Evolutionary conservation across 1,140 invertebrate genomes (phyloP), one percentile per base, ranked within the genome.

Genomic region (Cydia strobilella): DNA sequence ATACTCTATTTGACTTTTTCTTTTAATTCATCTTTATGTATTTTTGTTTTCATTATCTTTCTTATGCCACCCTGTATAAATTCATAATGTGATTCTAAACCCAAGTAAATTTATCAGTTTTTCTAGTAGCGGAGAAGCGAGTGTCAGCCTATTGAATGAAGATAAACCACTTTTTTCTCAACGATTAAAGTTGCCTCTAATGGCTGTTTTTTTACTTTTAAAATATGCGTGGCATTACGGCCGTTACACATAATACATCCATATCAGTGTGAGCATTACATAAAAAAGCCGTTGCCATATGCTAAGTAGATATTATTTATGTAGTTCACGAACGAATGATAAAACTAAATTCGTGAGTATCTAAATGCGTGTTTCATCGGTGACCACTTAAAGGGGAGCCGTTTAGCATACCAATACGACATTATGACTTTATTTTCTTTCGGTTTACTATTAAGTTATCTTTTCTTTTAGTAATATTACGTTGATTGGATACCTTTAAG

Each of bases 211-310:
- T 80, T 79, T 80, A 80, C 74, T 74, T 77, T 81, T 82, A 79
- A 82, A 82, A 80, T 82, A 78, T 80, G 78, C 78, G 75, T 75
- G 78, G 79, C 75, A 80, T 84, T 81, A 80, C 79, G 76, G 79
- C 66, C 74, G 73, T 73, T 74, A 69, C 54, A 71, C 74, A 76
- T 45, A 45, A 45, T 45, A 45, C 42, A 45, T 74, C 71, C 18
- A 51, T 42, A 71, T 66, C 73, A 73, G 31, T 20, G 77, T 75
- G 77, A 82, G 75, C 76, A 75, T 35, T 66, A 76, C 77, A 77
- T 76, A 79, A 79, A 79, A 73, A 65, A 20, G 62, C 71, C 76
- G 69, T 76, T 75, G 18, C 62, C 78, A 66, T 73, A 45, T 73
- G 65, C 48, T 69, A 69, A 69, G 31, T 69, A 69, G 65, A 31